Conservation (phyloP, 2,797 vertebrate species). For the Cyprinodon diabolis region DNA sequence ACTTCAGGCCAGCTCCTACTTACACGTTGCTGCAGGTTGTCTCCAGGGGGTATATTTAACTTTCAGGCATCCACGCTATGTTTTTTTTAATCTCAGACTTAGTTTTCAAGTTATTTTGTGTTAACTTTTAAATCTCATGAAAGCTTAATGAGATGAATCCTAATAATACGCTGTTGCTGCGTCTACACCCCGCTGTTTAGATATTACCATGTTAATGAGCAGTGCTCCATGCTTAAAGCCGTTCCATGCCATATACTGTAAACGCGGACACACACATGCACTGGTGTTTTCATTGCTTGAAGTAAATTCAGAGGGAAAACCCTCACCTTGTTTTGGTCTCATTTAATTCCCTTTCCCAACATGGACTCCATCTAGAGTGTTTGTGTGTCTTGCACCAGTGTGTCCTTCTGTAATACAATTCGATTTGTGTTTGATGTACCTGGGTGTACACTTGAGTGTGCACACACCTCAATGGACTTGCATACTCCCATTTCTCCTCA, state of each 20-base stretch:
- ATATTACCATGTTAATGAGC: slow-evolving; percentile 85
- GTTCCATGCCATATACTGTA: slow-evolving; percentile 55
- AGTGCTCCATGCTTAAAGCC: slow-evolving; percentile 72
- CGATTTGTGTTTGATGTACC: slow-evolving; percentile 58
- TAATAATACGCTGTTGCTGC: slow-evolving; percentile 73
- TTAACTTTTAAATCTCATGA: slow-evolving; percentile 85
- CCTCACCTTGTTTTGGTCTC: slow-evolving; percentile 29
- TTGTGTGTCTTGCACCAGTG: slow-evolving; percentile 18
- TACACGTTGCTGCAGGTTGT: slow-evolving; percentile 31
- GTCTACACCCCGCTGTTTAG: slow-evolving; percentile 80
- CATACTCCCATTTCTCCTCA: slow-evolving; percentile 56
- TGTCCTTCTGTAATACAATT: slow-evolving; percentile 48
- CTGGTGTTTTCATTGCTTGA: slow-evolving; percentile 35
- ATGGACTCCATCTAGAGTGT: slow-evolving; percentile 6
- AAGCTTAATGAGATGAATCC: slow-evolving; percentile 85
- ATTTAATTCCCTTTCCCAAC: slow-evolving; percentile 32
- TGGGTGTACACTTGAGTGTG: slow-evolving; percentile 42
- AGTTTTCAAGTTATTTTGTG: slow-evolving; percentile 68
- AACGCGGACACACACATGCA: slow-evolving; percentile 64
- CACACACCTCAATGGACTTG: slow-evolving; percentile 56
- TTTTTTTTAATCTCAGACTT: slow-evolving; percentile 52
- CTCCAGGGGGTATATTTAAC: slow-evolving; percentile 47
- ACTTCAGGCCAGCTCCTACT: slow-evolving; percentile 23
- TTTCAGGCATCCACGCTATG: slow-evolving; percentile 49
- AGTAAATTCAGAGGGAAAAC: slow-evolving; percentile 41